phyloP scores from a whole-genome alignment of 1,140 invertebrate genomes.

The Orchestia grillus region DNA sequence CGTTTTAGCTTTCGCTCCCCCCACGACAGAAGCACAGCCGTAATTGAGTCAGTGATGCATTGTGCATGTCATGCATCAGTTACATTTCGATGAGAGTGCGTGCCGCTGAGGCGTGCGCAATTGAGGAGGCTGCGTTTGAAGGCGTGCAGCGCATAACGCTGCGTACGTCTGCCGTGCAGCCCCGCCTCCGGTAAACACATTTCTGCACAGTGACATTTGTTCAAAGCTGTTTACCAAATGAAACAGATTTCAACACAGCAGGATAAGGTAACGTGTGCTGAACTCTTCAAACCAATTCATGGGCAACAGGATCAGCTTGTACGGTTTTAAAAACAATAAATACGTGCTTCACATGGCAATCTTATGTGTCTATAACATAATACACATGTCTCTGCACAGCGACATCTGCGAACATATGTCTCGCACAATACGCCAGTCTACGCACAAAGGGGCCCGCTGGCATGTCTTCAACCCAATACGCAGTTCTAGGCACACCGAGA shows the following conservation, averaged over 20 bases:
- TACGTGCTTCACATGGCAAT: neutral
- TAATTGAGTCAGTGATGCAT: neutral
- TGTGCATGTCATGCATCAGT: neutral
- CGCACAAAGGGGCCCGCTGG: neutral
- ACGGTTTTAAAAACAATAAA: neutral
- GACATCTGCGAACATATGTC: neutral
- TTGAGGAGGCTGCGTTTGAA: neutral
- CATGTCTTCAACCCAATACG: neutral
- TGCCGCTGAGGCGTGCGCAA: neutral
- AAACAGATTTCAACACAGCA: neutral
- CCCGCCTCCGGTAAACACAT: neutral
- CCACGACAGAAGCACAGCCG: neutral
- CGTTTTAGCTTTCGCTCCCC: neutral
- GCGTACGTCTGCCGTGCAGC: too few species aligned
- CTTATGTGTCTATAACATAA: neutral
- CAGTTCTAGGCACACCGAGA: neutral
- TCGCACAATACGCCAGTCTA: neutral
- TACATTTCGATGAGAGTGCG: neutral
- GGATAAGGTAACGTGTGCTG: too few species aligned
- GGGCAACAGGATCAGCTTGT: neutral
- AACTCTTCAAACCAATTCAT: neutral
- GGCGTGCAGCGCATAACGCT: neutral
- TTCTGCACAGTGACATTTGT: neutral
- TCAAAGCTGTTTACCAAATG: neutral
- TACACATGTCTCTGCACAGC: neutral